Evolutionary conservation across 2,888 invertebrate genomes (phyloP).

Genomic region (Crepidodera aurea): DNA sequence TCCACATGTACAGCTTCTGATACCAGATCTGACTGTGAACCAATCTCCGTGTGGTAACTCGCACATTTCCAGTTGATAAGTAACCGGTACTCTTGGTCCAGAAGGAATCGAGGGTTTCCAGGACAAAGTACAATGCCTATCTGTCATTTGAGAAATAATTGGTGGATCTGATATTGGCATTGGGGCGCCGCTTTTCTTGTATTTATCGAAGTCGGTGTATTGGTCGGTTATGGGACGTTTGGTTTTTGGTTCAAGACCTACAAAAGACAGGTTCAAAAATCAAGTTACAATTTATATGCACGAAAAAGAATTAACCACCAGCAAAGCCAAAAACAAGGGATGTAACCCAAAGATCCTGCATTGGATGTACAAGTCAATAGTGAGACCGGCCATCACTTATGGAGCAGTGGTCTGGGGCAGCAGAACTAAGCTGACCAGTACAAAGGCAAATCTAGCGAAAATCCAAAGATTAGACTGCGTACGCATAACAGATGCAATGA

Average conservation of each 20-base stretch:
- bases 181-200: conserved; percentile 83
- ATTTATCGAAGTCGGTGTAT: conserved; percentile 84
- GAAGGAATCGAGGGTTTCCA: conserved; percentile 95
- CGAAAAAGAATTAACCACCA: no score
- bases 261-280: no score
- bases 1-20: conserved; percentile 89
- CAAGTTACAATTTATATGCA: no score
- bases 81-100: conserved; percentile 87
- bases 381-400: no score
- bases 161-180: conserved; percentile 90
- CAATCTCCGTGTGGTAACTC: conserved; percentile 92
- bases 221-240: conserved; percentile 78
- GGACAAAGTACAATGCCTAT: conserved; percentile 84
- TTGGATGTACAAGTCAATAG: no score
- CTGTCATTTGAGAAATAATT: conserved; percentile 91
- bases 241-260: conserved; percentile 67
- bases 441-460: no score
- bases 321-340: no score
- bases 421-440: no score
- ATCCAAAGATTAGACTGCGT: no score
- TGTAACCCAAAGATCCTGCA: no score
- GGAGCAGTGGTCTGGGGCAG: no score
- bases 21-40: conserved; percentile 85
- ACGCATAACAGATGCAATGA: no score
- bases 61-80: conserved; percentile 94